These are phyloP conservation scores for Maniola jurtina DNA, from an alignment of 1,140 invertebrate species.

Conservation along the genomic window DNA sequence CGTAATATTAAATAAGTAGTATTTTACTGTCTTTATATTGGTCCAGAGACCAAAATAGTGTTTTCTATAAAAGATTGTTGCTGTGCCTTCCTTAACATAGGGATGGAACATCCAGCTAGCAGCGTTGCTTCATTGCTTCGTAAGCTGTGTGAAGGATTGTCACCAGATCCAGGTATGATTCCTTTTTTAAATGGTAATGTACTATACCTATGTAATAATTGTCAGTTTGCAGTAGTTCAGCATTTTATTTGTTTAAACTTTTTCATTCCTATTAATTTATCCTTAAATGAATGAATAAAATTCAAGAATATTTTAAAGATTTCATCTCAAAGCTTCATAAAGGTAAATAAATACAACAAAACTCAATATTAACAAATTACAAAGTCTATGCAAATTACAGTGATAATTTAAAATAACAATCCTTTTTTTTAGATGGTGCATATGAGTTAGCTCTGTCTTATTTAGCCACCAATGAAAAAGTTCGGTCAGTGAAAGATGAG, in stretches of 20 bases:
- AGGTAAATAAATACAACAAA: not conserved
- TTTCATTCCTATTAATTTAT: conserved; percentile 18
- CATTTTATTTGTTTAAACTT: conserved; percentile 24
- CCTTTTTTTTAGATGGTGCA: conserved; percentile 56
- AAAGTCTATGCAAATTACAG: too few species aligned
- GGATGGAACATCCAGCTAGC: conserved; percentile 56
- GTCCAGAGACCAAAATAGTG: too few species aligned
- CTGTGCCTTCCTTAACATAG: not conserved
- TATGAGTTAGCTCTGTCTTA: conserved; percentile 74
- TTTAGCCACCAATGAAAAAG: conserved; percentile 58
- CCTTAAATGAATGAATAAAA: conserved; percentile 40
- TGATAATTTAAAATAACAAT: not conserved
- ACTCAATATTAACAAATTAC: not conserved
- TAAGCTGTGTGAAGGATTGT: conserved; percentile 64
- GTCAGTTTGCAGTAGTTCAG: conserved; percentile 24
- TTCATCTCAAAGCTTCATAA: conserved; percentile 34
- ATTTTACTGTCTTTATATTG: too few species aligned
- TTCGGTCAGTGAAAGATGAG: conserved; percentile 51
- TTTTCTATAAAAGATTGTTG: not conserved
- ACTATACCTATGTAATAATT: conserved; percentile 31
- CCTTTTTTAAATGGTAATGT: conserved; percentile 61
- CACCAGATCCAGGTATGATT: conserved; percentile 66
- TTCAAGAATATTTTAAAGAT: conserved; percentile 55
- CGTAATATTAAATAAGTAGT: too few species aligned
- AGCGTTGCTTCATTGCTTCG: conserved; percentile 50